These are phyloP conservation scores for Volucella bombylans DNA, from an alignment of 2,888 invertebrate species.

Conservation along the genomic window DNA sequence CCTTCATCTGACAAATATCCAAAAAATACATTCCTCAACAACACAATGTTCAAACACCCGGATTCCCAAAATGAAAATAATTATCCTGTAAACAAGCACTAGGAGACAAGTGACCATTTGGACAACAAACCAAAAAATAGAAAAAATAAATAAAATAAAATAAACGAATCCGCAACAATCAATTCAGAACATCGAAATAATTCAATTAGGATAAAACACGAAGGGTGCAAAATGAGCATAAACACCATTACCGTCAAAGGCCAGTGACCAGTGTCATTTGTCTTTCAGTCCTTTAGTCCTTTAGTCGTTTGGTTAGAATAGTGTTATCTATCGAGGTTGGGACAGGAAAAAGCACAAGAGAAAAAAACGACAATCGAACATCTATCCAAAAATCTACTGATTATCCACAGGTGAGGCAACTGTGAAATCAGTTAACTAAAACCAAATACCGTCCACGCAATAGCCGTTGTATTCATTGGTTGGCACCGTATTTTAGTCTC, in stretches of 20 bases:
- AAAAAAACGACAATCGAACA: constrained; percentile 1
- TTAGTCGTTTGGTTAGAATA: neutral
- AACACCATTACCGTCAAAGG: constrained; percentile 48
- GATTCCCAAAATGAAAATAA: neutral
- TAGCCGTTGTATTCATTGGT: constrained; percentile 4
- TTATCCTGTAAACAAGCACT: constrained; percentile 18
- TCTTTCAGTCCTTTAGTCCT: constrained; percentile 13
- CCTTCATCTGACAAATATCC: neutral
- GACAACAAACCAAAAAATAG: neutral
- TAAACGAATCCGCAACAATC: constrained; percentile 18
- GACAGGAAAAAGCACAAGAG: too few species aligned
- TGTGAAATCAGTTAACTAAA: constrained; percentile 48
- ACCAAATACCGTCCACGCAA: constrained; percentile 28
- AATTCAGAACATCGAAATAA: constrained; percentile 43
- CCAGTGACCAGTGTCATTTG: constrained; percentile 11
- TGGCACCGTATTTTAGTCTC: neutral
- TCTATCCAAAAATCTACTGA: constrained; percentile 18
- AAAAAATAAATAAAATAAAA: too few species aligned
- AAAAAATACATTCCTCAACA: neutral
- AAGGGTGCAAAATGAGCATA: constrained; percentile 49
- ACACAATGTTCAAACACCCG: neutral
- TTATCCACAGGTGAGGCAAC: constrained; percentile 43
- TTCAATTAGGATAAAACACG: constrained; percentile 44
- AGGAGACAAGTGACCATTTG: constrained; percentile 24
- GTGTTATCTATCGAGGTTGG: too few species aligned